Conservation (phyloP, 2,797 vertebrate species). For the Enteromius mattozi region DNA sequence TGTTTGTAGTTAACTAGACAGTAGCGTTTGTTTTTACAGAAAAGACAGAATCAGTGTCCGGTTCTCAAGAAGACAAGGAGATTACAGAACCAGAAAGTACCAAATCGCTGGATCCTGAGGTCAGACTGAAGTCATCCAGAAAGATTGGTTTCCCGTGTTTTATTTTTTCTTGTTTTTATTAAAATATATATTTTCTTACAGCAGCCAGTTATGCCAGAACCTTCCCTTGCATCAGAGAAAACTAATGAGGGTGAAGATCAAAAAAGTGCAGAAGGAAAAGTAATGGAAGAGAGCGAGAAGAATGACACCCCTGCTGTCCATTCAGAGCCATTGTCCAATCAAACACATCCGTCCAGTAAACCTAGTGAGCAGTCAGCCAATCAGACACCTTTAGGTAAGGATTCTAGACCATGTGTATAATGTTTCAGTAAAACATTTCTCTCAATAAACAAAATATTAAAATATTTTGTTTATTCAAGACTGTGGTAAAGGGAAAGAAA, state of each 20-base stretch:
- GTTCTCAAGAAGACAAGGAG: slow-evolving; percentile 86
- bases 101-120: slow-evolving; percentile 83
- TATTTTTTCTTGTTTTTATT: not conserved
- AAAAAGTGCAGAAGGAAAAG: slow-evolving; percentile 73
- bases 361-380: slow-evolving; percentile 72
- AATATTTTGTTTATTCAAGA: slow-evolving; percentile 75
- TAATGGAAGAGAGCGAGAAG: slow-evolving; percentile 78
- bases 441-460: not conserved
- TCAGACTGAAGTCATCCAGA: slow-evolving; percentile 61
- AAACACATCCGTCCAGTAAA: slow-evolving; percentile 64
- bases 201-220: slow-evolving; percentile 53
- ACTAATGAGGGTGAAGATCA: slow-evolving; percentile 71
- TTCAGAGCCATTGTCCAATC: slow-evolving; percentile 58
- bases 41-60: slow-evolving; percentile 80
- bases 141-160: not conserved
- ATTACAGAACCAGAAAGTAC: slow-evolving; percentile 78
- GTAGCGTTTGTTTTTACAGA: slow-evolving; percentile 74
- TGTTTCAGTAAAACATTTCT: not conserved
- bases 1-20: slow-evolving; percentile 5
- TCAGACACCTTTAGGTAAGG: slow-evolving; percentile 77
- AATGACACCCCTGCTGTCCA: slow-evolving; percentile 66
- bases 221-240: slow-evolving; percentile 68
- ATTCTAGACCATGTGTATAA: not conserved
- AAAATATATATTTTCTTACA: slow-evolving; percentile 22
- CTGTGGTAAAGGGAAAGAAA: slow-evolving; percentile 78